Percentiles rank a stretch among this genome's conserved stretches.
Conservation (phyloP, 2,113 vertebrate species). For the Neofelis nebulosa region DNA sequence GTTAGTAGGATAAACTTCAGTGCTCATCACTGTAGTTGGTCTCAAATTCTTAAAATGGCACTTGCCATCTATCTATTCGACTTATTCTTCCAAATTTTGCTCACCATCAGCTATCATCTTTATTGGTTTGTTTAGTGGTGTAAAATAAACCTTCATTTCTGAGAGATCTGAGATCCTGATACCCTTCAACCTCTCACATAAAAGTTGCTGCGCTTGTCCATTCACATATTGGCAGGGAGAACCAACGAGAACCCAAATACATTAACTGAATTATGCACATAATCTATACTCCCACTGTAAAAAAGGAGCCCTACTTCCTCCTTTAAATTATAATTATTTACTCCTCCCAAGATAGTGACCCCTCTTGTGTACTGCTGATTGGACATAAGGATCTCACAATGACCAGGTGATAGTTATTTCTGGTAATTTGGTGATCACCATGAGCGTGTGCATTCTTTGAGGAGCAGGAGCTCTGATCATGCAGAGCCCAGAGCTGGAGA, state of each 20-base stretch:
- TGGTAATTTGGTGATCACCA: neutral
- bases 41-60: neutral
- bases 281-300: neutral
- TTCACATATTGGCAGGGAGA: neutral
- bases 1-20: neutral
- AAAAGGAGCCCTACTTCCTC: neutral
- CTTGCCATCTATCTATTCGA: neutral
- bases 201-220: neutral
- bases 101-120: neutral
- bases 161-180: neutral
- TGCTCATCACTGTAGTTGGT: neutral
- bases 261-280: neutral
- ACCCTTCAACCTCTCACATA: neutral
- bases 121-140: neutral
- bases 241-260: neutral
- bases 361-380: neutral
- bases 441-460: neutral
- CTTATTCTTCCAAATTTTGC: neutral
- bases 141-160: neutral
- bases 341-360: neutral
- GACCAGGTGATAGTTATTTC: neutral
- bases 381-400: neutral
- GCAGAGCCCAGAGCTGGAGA: neutral
- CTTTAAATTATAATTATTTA: neutral
- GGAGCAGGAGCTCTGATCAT: neutral